Evolutionary conservation across 1,140 invertebrate genomes (phyloP), one percentile per base, ranked within the genome.

Genomic region (Sminthurides bifidus): DNA sequence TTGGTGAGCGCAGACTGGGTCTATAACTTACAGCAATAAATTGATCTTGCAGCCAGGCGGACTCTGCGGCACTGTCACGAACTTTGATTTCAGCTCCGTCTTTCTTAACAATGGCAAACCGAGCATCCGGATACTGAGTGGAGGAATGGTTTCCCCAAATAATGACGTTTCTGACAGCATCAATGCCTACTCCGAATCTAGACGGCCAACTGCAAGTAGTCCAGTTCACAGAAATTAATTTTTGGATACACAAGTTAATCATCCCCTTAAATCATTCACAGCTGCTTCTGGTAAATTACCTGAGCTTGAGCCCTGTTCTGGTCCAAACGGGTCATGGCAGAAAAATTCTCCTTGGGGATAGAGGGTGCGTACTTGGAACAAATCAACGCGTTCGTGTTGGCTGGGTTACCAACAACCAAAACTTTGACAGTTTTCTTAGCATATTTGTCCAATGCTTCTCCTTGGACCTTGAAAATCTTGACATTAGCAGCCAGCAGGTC

Each of bases 101-200:
- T 76, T 73, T 45, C 14, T 54, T 71, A 5, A 90, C 88, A 37
- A 76, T 71, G 46, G 92, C 92, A 70, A 93, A 83, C n/a, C 77
- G 75, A 12, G 86, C 85, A 80, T 99, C 95, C 19, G 96, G 95
- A 72, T 89, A 98, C 74, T 98, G 95, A 2, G 96, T 99, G 5
- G 91, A 92, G 0, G 93, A 98, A 69, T 99, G 96, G 73, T 99
- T 99, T 24, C 96, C 96, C 96, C 96, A 99, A 68, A 99, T 98
- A 54, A 94, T 87, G 5, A 94, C 83, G 70, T 96, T 95, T 63
- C 80, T 81, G 2, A 98, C 83, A 66, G 83, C 76, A 53, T 79
- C 77, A 33, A 87, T 81, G 17, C 71, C 59, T n/a, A 79, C 71
- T 23, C 75, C 75, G 19, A 84, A 60, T 68, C 81, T 80, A 14